These are phyloP conservation scores for Phrynocephalus guinanensis DNA, from an alignment of 2,797 vertebrate genomes.

Conservation along the genomic window DNA sequence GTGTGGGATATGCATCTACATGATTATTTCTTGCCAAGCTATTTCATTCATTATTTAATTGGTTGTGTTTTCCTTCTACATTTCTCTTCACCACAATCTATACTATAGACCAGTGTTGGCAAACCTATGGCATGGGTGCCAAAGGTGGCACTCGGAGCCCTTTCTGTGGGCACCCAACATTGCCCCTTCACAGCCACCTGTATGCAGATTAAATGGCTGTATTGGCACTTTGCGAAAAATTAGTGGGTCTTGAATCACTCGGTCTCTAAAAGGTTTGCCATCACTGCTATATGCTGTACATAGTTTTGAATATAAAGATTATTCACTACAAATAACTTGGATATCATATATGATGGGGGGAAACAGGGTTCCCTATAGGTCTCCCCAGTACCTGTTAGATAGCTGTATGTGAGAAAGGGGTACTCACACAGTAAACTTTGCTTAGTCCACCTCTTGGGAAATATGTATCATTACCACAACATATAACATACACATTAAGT, in stretches of 20 bases:
- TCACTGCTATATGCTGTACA: neutral
- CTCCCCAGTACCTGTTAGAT: neutral
- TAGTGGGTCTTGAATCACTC: too few species aligned
- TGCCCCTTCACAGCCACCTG: too few species aligned
- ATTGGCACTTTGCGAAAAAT: too few species aligned
- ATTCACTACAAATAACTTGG: neutral
- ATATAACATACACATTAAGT: too few species aligned
- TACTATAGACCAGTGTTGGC: neutral
- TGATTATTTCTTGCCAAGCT: too few species aligned
- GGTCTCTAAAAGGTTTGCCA: too few species aligned
- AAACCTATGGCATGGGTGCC: too few species aligned
- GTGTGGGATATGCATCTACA: too few species aligned
- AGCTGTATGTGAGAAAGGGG: neutral
- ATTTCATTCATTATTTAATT: neutral
- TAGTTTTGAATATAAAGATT: neutral
- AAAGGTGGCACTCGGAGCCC: too few species aligned
- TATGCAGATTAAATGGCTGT: too few species aligned
- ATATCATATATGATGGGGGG: neutral
- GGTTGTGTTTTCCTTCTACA: neutral
- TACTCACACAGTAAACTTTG: neutral
- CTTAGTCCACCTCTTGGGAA: neutral
- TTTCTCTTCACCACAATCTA: neutral
- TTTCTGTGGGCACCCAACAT: too few species aligned
- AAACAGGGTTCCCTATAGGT: neutral
- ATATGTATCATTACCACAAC: neutral